These are phyloP conservation scores for Botrylloides violaceus DNA, from an alignment of 23 tunicate species.

Conservation along the genomic window DNA sequence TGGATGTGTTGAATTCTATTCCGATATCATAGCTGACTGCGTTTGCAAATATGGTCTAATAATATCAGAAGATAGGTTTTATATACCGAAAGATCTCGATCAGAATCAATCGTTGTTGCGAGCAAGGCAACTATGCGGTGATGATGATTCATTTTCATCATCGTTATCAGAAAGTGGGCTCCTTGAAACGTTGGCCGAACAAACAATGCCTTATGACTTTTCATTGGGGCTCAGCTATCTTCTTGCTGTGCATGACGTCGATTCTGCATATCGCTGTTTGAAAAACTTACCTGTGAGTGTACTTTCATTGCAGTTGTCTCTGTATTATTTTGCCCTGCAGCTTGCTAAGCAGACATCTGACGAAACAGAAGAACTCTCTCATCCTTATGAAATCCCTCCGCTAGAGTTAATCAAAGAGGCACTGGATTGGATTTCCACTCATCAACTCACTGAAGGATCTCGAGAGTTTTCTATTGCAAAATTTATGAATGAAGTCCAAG, in stretches of 20 bases:
- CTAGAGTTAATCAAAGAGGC: slow-evolving; percentile 4
- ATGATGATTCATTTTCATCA: not conserved
- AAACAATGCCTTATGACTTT: slow-evolving; percentile 23
- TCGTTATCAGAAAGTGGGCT: not conserved
- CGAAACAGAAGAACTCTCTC: not conserved
- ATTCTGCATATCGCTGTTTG: not conserved
- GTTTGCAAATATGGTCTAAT: slow-evolving; percentile 7
- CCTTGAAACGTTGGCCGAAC: slow-evolving; percentile 7
- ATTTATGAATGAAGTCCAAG: not conserved
- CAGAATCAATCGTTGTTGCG: slow-evolving; percentile 16
- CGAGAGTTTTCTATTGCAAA: not conserved
- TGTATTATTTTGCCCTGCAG: slow-evolving; percentile 31
- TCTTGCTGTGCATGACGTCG: slow-evolving; percentile 17
- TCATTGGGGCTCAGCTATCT: slow-evolving; percentile 32
- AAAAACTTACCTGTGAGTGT: slow-evolving; percentile 28
- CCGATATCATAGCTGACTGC: slow-evolving; percentile 11
- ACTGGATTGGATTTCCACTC: not conserved
- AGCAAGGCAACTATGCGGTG: not conserved
- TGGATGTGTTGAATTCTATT: slow-evolving; percentile 29
- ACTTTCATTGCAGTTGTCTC: slow-evolving; percentile 27
- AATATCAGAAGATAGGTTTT: not conserved
- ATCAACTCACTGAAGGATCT: not conserved
- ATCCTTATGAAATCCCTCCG: not conserved
- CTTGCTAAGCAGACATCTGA: not conserved
- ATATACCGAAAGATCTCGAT: not conserved